Evolutionary conservation across 2,888 invertebrate genomes (phyloP).

Genomic region (Caenorhabditis imperialis): DNA sequence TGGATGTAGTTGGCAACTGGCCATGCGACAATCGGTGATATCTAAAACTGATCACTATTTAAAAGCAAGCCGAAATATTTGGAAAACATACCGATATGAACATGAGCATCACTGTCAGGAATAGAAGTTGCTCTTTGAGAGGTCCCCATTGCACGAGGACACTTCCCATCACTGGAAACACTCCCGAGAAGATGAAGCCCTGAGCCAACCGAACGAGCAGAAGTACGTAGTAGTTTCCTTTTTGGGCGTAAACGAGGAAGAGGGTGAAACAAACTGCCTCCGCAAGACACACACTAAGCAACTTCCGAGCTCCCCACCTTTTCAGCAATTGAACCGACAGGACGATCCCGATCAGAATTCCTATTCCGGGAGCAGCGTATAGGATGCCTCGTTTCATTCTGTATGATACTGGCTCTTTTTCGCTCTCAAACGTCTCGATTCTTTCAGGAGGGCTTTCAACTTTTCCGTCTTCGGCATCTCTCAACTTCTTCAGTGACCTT

Average conservation of each 20-base stretch:
- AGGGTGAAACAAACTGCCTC: conserved; percentile 6
- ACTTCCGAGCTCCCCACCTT: conserved; percentile 18
- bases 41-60: conserved; percentile 53
- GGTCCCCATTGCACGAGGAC: conserved; percentile 71
- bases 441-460: neutral
- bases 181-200: conserved; percentile 65
- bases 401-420: conserved; percentile 1
- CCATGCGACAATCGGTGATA: conserved; percentile 61
- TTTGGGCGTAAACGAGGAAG: conserved; percentile 14
- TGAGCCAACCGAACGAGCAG: conserved; percentile 61
- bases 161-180: conserved; percentile 66
- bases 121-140: conserved; percentile 70
- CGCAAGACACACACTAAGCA: conserved; percentile 24
- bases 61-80: too few species aligned
- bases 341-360: conserved; percentile 29
- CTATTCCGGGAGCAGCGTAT: conserved; percentile 48
- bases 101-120: conserved; percentile 63
- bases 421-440: conserved; percentile 1
- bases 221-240: conserved; percentile 28
- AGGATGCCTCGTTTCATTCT: conserved; percentile 21
- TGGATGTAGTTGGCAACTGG: conserved; percentile 54
- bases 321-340: conserved; percentile 11
- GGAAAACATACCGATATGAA: conserved; percentile 63
- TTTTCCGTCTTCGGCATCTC: conserved; percentile 42
- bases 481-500: conserved; percentile 36